phyloP scores from a whole-genome alignment of 2,888 invertebrate species.

The Cerceris rybyensis region DNA sequence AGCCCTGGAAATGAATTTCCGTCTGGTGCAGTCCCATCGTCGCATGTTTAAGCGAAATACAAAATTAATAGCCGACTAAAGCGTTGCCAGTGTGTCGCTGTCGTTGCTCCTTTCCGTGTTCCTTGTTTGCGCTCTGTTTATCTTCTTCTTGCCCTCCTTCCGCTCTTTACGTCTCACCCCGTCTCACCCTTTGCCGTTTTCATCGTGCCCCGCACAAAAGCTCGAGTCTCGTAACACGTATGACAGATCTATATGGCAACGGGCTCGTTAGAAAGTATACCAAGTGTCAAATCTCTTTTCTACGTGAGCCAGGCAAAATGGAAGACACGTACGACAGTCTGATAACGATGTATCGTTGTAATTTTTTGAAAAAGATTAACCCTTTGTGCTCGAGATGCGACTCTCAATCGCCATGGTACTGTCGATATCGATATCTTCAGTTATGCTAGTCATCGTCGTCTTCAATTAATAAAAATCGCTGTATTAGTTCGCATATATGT shows the following conservation, averaged over 20 bases:
- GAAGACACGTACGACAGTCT: neutral
- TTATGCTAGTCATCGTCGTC: too few species aligned
- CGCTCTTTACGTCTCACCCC: neutral
- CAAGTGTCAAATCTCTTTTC: slow-evolving; percentile 37
- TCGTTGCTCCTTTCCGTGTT: slow-evolving; percentile 42
- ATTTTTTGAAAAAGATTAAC: slow-evolving; percentile 8
- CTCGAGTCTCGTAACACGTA: slow-evolving; percentile 12
- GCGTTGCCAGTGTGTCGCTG: slow-evolving; percentile 29
- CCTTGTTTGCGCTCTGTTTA: slow-evolving; percentile 23
- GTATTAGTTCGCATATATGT: too few species aligned
- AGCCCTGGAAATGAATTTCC: slow-evolving; percentile 67
- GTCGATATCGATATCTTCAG: too few species aligned
- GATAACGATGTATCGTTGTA: slow-evolving; percentile 44
- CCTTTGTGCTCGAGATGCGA: too few species aligned
- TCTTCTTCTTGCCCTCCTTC: neutral
- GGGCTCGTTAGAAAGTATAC: slow-evolving; percentile 36
- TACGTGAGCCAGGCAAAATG: slow-evolving; percentile 9
- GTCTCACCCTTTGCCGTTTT: slow-evolving; percentile 15
- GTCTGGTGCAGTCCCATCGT: slow-evolving; percentile 65
- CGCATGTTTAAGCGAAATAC: slow-evolving; percentile 69
- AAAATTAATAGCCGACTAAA: slow-evolving; percentile 65
- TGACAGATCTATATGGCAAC: slow-evolving; percentile 32
- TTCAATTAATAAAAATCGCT: too few species aligned
- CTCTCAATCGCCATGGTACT: too few species aligned
- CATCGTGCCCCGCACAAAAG: slow-evolving; percentile 17